Conservation (phyloP, 1,140 invertebrate species). For the Stenopsyche tienmushanensis region DNA sequence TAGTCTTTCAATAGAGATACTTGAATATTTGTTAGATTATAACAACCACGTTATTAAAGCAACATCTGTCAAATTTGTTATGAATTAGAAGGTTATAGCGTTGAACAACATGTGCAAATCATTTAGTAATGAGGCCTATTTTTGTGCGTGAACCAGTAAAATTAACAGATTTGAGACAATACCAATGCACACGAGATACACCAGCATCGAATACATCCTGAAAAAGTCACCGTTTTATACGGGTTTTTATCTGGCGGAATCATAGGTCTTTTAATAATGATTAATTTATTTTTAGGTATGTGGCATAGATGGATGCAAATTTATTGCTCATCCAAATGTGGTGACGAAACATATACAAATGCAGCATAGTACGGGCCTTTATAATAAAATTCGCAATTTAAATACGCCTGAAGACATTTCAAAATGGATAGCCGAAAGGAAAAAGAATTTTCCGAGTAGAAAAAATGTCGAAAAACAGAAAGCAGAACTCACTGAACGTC, state of each 20-base stretch:
- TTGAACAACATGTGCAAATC: no score
- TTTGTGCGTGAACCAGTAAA: no score
- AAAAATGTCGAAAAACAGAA: conserved; percentile 68
- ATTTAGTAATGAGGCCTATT: not conserved
- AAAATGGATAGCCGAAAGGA: conserved; percentile 80
- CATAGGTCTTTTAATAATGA: not conserved
- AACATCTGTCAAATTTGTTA: no score
- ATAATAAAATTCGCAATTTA: conserved; percentile 70
- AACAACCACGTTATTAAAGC: no score
- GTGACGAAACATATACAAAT: conserved; percentile 77
- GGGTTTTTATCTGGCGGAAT: no score
- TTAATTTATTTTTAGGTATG: conserved; percentile 57
- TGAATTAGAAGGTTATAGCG: no score
- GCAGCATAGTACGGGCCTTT: conserved; percentile 79
- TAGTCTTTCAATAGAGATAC: no score
- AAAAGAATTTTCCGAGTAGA: conserved; percentile 71
- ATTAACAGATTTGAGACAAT: no score
- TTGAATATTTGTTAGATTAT: no score
- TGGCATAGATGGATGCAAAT: conserved; percentile 77
- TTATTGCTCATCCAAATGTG: conserved; percentile 74
- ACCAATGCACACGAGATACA: no score
- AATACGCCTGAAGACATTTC: conserved; percentile 76
- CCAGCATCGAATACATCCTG: no score
- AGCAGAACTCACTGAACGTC: conserved; percentile 63
- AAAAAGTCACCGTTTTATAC: no score